Evolutionary conservation across 2,797 vertebrate species (phyloP).

Genomic region (Malacoraja senta): DNA sequence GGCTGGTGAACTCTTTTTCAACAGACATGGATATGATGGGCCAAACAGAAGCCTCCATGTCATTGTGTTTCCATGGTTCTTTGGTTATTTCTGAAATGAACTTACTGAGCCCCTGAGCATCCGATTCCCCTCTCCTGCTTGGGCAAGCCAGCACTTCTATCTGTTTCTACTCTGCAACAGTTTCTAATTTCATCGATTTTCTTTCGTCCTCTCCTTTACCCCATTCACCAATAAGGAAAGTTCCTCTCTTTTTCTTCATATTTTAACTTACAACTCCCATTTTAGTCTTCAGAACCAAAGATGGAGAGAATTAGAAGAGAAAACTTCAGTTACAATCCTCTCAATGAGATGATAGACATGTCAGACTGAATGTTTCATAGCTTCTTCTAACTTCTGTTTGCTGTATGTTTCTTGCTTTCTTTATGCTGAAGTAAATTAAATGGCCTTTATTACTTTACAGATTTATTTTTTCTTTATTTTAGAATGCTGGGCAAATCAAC

Average conservation of each 20-base stretch:
- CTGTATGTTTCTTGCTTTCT: neutral
- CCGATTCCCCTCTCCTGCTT: neutral
- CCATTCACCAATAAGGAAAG: neutral
- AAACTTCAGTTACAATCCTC: neutral
- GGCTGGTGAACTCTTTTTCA: too few species aligned
- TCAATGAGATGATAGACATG: neutral
- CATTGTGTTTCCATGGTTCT: neutral
- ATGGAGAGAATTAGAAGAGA: neutral
- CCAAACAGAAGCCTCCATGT: too few species aligned
- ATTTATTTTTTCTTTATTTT: slow-evolving; percentile 42
- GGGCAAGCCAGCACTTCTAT: neutral
- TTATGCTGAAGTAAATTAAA: slow-evolving; percentile 38
- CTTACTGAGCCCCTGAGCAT: neutral
- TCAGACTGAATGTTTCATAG: neutral
- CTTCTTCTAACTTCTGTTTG: neutral
- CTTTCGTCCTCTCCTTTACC: neutral
- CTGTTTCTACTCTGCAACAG: neutral
- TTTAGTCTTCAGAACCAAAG: neutral
- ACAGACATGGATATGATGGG: too few species aligned
- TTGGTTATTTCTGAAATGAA: neutral
- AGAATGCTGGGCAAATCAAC: slow-evolving; percentile 45
- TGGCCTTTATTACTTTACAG: slow-evolving; percentile 43
- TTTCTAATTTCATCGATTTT: neutral
- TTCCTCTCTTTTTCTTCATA: neutral
- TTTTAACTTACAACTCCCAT: neutral